A percentile compares a stretch with the other conserved stretches of the same genome.
Conservation (phyloP, 2,797 vertebrate species). For the Acomys russatus region DNA sequence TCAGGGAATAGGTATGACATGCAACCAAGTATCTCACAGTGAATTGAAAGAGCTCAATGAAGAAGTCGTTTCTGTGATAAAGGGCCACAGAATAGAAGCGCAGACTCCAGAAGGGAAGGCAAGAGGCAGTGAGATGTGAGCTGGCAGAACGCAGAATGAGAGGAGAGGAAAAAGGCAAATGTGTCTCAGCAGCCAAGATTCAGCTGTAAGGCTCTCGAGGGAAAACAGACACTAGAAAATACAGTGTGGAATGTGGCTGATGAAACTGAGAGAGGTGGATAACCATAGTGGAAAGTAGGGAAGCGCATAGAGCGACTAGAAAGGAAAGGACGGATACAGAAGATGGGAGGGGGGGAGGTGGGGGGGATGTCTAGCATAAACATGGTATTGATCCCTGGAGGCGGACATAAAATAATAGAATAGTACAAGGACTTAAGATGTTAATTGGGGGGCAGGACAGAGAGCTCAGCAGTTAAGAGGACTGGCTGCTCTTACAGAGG, state of each 20-base stretch:
- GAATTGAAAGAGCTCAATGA: conserved; percentile 44
- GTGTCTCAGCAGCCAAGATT: conserved; percentile 51
- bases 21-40: conserved; percentile 4
- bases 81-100: conserved; percentile 30
- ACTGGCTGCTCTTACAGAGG: too few relatives aligned
- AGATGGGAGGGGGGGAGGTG: background rate
- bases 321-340: background rate
- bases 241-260: background rate
- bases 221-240: conserved; percentile 18
- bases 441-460: background rate
- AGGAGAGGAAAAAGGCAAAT: conserved; percentile 26
- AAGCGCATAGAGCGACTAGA: background rate
- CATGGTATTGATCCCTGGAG: background rate
- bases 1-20: conserved; percentile 43
- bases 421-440: conserved; percentile 23
- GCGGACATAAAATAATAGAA: conserved; percentile 8
- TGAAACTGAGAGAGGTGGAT: background rate
- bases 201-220: conserved; percentile 7
- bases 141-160: conserved; percentile 36
- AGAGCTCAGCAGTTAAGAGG: too few relatives aligned
- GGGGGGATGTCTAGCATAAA: background rate
- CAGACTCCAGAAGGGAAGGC: conserved; percentile 29
- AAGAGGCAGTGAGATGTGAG: conserved; percentile 20
- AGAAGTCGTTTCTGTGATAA: conserved; percentile 42
- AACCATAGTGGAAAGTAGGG: background rate